These are phyloP conservation scores for Papilio polyxenes DNA, from an alignment of 1,140 invertebrate species.

Conservation along the genomic window DNA sequence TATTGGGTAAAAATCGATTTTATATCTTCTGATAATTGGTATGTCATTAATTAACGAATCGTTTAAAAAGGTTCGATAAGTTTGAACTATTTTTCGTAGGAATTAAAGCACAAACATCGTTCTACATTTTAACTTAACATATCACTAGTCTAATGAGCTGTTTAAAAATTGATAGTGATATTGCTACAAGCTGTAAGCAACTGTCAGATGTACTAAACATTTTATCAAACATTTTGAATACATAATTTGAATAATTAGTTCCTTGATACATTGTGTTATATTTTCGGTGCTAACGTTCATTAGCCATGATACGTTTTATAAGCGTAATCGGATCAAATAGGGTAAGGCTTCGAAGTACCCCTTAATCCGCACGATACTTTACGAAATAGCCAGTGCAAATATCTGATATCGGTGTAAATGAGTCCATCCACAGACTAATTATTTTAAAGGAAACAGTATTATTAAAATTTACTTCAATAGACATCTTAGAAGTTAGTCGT, in stretches of 20 bases:
- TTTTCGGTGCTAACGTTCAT: neutral
- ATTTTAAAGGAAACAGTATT: neutral
- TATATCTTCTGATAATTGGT: neutral
- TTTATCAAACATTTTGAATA: no score
- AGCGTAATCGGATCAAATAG: conserved; percentile 30
- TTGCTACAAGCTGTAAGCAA: neutral
- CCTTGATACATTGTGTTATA: neutral
- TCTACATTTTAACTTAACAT: neutral
- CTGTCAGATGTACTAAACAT: neutral
- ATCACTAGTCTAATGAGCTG: neutral
- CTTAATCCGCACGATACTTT: conserved; percentile 25
- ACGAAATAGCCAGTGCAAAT: conserved; percentile 29
- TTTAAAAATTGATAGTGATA: neutral
- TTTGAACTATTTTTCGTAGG: neutral
- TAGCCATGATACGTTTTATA: conserved; percentile 5
- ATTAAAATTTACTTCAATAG: no score
- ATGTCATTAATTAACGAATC: conserved; percentile 11
- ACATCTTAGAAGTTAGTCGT: no score
- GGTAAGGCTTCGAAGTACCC: conserved; percentile 17
- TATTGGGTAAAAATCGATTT: conserved; percentile 8
- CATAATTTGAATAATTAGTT: neutral
- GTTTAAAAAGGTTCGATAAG: neutral
- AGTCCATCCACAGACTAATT: neutral
- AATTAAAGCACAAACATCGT: neutral
- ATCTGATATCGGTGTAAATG: neutral